Evolutionary conservation across 2,888 invertebrate species (phyloP).

Genomic region (Caradrina kadenii): DNA sequence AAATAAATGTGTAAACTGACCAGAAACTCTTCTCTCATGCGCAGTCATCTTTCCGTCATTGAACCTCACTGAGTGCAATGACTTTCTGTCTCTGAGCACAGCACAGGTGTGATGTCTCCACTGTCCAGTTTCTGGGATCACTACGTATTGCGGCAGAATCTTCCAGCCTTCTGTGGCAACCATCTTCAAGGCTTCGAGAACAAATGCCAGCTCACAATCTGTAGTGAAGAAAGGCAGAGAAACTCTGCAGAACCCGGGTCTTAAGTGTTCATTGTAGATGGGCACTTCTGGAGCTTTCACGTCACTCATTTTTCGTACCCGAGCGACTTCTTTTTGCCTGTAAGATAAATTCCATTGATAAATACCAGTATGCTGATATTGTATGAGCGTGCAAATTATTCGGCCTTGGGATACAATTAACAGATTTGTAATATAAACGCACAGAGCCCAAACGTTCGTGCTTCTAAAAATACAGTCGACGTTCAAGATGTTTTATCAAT

Average conservation of each 20-base stretch:
- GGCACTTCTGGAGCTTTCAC: conserved; percentile 84
- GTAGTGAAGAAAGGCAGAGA: conserved; percentile 96
- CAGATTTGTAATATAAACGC: conserved; percentile 59
- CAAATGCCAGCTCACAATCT: conserved; percentile 94
- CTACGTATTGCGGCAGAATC: conserved; percentile 95
- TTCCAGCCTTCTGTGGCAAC: conserved; percentile 97
- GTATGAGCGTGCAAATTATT: conserved; percentile 58
- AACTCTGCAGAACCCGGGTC: conserved; percentile 96
- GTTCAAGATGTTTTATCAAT: conserved; percentile 34
- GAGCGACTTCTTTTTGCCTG: conserved; percentile 87
- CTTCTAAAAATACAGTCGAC: conserved; percentile 48
- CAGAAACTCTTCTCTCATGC: conserved; percentile 93
- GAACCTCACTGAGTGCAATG: conserved; percentile 94
- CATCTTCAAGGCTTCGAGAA: conserved; percentile 96
- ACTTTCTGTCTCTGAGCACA: conserved; percentile 95
- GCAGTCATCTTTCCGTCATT: conserved; percentile 94
- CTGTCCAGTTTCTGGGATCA: conserved; percentile 97
- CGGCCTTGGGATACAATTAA: conserved; percentile 68
- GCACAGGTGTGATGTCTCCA: conserved; percentile 96
- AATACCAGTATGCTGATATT: conserved; percentile 50
- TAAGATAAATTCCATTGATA: conserved; percentile 64
- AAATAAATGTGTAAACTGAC: conserved; percentile 70
- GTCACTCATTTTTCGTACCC: conserved; percentile 83
- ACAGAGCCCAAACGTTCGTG: conserved; percentile 50
- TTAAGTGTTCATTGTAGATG: conserved; percentile 92